Evolutionary conservation across 2,888 invertebrate species (phyloP).

Genomic region (Plusia festucae): DNA sequence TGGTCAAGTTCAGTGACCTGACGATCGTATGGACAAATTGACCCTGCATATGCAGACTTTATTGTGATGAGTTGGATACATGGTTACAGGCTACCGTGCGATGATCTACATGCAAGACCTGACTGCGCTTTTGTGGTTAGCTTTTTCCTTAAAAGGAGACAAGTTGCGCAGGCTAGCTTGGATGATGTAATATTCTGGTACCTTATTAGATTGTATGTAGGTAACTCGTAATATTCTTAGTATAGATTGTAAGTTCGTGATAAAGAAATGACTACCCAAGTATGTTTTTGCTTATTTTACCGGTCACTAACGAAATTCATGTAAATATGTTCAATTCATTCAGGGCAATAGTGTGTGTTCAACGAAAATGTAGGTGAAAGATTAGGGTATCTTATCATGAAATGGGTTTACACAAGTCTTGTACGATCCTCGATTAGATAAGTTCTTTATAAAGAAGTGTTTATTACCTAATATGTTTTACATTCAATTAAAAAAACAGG

Average conservation of each 20-base stretch:
- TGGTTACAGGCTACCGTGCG: not conserved
- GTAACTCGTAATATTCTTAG: not conserved
- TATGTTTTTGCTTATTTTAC: not conserved
- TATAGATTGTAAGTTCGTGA: not conserved
- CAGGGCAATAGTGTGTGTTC: slow-evolving; percentile 34
- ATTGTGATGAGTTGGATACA: slow-evolving; percentile 5
- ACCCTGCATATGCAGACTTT: slow-evolving; percentile 43
- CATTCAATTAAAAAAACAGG: slow-evolving; percentile 8
- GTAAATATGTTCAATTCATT: slow-evolving; percentile 28
- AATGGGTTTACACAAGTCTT: slow-evolving; percentile 63
- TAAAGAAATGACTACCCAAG: not conserved
- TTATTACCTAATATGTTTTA: slow-evolving; percentile 50
- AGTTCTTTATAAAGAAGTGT: slow-evolving; percentile 58
- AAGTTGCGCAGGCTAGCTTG: not conserved
- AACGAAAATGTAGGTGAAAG: slow-evolving; percentile 68
- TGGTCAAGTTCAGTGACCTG: slow-evolving; percentile 78
- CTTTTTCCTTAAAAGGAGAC: slow-evolving; percentile 4
- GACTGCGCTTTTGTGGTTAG: not conserved
- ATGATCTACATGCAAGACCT: not conserved
- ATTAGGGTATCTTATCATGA: slow-evolving; percentile 71
- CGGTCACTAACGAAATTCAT: slow-evolving; percentile 15
- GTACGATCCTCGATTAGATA: slow-evolving; percentile 70
- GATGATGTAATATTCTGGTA: slow-evolving; percentile 7
- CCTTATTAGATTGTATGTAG: slow-evolving; percentile 16
- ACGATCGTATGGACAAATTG: slow-evolving; percentile 72